Evolutionary conservation across 2,797 vertebrate species (phyloP), one percentile per base, ranked within the genome.

Genomic region (Sebastes glaucus): DNA sequence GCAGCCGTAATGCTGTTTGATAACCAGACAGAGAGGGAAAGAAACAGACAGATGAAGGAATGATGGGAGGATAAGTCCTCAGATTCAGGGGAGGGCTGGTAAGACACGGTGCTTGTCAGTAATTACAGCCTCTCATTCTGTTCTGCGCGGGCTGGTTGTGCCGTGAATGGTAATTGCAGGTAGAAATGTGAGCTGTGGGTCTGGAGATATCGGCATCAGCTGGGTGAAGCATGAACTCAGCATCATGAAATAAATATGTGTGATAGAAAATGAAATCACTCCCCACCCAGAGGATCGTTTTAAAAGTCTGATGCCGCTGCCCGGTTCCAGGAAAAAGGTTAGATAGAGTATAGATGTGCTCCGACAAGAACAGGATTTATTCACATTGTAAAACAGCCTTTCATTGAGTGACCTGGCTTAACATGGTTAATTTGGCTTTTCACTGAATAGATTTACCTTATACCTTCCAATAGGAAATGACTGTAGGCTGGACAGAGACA

Each of bases 21-120:
- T 79, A 76, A 80, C 71, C 75, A 86, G 72, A 83, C 23, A 74
- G 83, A 85, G 2, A 30, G 64, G 28, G 63, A 59, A 83, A 73
- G 73, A 74, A 76, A 75, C 0, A 13, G 63, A 56, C 73, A 65
- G 79, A 81, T 83, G 71, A 84, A 78, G 32, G 78, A 79, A 59
- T 86, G 88, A 93, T 77, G 28, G 81, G 74, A 73, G 62, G 87
- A 71, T 80, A 77, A 83, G 65, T 84, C 74, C 77, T 82, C 32
- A 55, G 60, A 84, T 78, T 88, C 75, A 73, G 66, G 67, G 64
- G 55, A 63, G 52, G 18, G 49, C 33, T 76, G 62, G 42, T 76
- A 82, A 82, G 80, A 80, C 78, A 33, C 4, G 2, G 61, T n/a
- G 25, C 80, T 88, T 72, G 62, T 79, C 72, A 76, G 81, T 80